phyloP scores from a whole-genome alignment of 2,888 invertebrate genomes.

The Xylocampa areola region DNA sequence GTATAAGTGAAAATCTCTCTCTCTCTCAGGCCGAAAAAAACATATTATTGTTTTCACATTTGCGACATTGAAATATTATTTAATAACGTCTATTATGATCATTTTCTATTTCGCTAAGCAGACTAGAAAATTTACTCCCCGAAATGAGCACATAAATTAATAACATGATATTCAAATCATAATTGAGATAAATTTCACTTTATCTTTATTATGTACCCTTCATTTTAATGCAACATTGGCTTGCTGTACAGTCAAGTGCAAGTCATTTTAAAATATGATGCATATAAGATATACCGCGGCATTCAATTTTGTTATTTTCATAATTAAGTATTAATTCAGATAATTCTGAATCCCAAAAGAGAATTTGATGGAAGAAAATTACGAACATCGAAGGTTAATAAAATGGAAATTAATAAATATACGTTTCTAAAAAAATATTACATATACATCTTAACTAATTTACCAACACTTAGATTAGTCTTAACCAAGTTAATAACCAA shows the following conservation, averaged over 20 bases:
- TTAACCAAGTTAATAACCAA: not conserved
- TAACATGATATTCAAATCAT: slow-evolving; percentile 19
- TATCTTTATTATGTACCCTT: not conserved
- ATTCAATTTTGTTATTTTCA: no score
- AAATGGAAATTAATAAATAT: slow-evolving; percentile 10
- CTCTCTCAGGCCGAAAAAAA: not conserved
- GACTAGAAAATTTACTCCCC: slow-evolving; percentile 7
- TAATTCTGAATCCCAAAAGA: slow-evolving; percentile 4
- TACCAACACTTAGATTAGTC: not conserved
- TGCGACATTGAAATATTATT: not conserved
- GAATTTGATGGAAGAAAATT: slow-evolving; percentile 42
- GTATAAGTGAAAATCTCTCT: no score
- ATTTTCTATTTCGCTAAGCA: slow-evolving; percentile 12
- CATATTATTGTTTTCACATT: not conserved
- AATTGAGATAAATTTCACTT: slow-evolving; percentile 5
- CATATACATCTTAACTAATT: not conserved
- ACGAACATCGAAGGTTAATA: slow-evolving; percentile 51
- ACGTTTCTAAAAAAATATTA: slow-evolving; percentile 3
- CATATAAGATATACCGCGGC: no score
- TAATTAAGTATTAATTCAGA: not conserved
- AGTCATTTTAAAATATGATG: no score
- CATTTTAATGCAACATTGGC: not conserved
- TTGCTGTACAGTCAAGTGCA: not conserved
- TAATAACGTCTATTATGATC: not conserved
- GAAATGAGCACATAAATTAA: not conserved